Conservation (phyloP, 2,113 vertebrate genomes). For the Atractosteus spatula region DNA sequence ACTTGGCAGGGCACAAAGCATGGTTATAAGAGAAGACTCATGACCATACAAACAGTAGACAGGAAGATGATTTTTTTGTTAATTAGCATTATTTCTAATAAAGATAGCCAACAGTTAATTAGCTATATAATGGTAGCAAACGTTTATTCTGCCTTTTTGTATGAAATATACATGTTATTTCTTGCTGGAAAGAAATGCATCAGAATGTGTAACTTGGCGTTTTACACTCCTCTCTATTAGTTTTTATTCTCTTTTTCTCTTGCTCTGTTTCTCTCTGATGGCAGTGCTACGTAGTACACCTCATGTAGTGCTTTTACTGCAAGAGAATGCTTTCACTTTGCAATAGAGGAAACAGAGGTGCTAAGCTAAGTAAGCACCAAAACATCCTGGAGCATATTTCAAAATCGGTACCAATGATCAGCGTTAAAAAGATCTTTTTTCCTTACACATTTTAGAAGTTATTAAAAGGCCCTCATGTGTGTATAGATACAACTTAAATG, state of each 20-base stretch:
- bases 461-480: neutral
- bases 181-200: neutral
- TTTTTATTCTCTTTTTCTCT: neutral
- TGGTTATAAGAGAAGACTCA: conserved; percentile 4
- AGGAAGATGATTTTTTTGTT: conserved; percentile 2
- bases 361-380: neutral
- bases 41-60: conserved; percentile 11
- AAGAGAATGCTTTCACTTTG: neutral
- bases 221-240: too few relatives aligned
- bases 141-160: too few relatives aligned
- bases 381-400: neutral
- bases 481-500: neutral
- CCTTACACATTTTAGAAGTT: neutral
- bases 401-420: neutral
- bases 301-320: too few relatives aligned
- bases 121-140: neutral
- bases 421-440: neutral
- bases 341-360: conserved; percentile 7
- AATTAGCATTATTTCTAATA: conserved; percentile 10
- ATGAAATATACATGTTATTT: neutral
- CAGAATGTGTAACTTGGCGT: conserved; percentile 5
- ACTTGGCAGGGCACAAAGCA: conserved; percentile 5
- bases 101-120: conserved; percentile 13
- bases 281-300: neutral
- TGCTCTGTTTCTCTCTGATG: neutral